Evolutionary conservation across 1,140 invertebrate genomes (phyloP).

Genomic region (Drosophila pseudoobscura): DNA sequence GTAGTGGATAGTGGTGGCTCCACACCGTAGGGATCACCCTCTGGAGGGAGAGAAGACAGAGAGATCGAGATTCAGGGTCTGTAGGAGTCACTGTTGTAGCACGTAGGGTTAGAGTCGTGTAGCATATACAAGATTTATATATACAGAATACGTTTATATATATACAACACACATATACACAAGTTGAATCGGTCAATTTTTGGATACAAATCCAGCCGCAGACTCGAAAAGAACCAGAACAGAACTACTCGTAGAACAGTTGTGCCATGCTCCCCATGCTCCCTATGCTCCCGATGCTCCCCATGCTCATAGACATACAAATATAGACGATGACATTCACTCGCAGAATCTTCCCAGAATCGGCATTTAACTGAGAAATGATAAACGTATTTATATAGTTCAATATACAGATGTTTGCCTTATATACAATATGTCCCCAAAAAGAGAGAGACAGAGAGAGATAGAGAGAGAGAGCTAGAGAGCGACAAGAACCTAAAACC

Average conservation of each 20-base stretch:
- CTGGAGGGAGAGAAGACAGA: too few relatives aligned
- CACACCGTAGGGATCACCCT: too few relatives aligned
- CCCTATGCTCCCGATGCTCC: conserved; percentile 39
- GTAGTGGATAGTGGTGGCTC: background rate
- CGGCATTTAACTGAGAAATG: conserved; percentile 51
- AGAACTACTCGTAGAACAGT: conserved; percentile 28
- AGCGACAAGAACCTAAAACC: conserved; percentile 25
- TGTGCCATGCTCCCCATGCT: conserved; percentile 26
- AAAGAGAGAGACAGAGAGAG: conserved; percentile 34
- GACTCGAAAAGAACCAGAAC: conserved; percentile 5
- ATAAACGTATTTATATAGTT: conserved; percentile 77
- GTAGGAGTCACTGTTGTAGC: conserved; percentile 18
- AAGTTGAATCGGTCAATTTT: conserved; percentile 36
- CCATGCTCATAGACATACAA: conserved; percentile 27
- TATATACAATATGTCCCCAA: conserved; percentile 67
- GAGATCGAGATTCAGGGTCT: background rate
- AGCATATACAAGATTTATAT: conserved; percentile 75
- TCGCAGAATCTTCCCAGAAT: conserved; percentile 65
- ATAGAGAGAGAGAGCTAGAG: conserved; percentile 21
- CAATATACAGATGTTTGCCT: conserved; percentile 79
- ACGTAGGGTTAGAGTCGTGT: conserved; percentile 62
- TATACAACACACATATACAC: conserved; percentile 38
- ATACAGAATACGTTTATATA: conserved; percentile 53
- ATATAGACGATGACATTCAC: conserved; percentile 19
- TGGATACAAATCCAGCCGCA: conserved; percentile 29